Conservation (phyloP, 1,140 invertebrate genomes). For the Apis florea region DNA sequence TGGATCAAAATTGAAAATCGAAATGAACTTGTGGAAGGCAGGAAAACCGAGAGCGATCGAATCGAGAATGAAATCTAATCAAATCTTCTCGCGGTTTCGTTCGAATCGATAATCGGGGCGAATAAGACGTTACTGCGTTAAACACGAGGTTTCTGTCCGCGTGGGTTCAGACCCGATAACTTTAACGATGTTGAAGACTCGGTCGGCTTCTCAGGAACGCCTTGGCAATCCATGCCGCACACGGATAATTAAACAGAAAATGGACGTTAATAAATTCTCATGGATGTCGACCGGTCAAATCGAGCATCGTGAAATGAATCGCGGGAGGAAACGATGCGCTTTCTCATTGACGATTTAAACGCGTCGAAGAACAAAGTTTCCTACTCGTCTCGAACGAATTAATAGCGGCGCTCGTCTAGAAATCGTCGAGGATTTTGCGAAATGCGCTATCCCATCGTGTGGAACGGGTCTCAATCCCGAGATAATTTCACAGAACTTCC, state of each 20-base stretch:
- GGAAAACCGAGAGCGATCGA: neutral
- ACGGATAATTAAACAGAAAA: conserved; percentile 71
- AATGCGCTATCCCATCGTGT: neutral
- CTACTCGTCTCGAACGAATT: conserved; percentile 2
- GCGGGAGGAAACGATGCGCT: conserved; percentile 56
- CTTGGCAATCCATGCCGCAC: conserved; percentile 57
- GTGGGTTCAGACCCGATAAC: conserved; percentile 42
- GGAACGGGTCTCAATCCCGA: neutral
- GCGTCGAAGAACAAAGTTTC: neutral
- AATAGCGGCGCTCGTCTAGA: neutral
- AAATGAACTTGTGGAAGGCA: neutral
- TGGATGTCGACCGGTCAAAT: conserved; percentile 50
- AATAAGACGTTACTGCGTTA: conserved; percentile 55
- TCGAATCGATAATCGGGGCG: conserved; percentile 34
- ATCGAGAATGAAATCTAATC: neutral
- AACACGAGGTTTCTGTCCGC: conserved; percentile 42
- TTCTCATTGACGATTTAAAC: conserved; percentile 22
- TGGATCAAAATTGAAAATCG: no score
- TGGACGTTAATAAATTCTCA: conserved; percentile 72
- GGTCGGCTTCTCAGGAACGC: conserved; percentile 29
- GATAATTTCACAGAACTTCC: neutral
- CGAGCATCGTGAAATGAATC: conserved; percentile 55
- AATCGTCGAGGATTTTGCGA: neutral
- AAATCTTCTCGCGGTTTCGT: neutral
- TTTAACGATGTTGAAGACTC: conserved; percentile 49